Evolutionary conservation across 1,140 invertebrate genomes (phyloP).

Genomic region (Drosophila rufa): DNA sequence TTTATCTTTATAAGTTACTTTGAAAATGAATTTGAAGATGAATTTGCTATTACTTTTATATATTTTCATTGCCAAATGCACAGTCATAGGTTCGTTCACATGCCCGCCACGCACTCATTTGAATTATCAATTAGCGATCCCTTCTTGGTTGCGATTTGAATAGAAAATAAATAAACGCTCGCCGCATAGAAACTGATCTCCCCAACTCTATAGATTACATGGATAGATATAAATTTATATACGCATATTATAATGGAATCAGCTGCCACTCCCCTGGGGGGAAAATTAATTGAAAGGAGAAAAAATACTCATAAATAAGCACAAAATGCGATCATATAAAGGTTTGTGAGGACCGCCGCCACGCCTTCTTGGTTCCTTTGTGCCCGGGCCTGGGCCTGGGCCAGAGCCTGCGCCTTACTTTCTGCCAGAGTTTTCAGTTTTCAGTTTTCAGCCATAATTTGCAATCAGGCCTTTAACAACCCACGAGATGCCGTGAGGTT

Average conservation of each 20-base stretch:
- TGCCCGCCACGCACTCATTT: conserved; percentile 23
- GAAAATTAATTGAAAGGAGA: conserved; percentile 67
- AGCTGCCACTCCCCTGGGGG: conserved; percentile 21
- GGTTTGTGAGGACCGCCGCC: conserved; percentile 28
- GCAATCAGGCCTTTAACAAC: conserved; percentile 54
- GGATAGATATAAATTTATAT: conserved; percentile 9
- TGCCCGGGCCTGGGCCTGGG: neutral
- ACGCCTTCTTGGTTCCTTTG: conserved; percentile 1
- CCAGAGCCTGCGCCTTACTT: neutral
- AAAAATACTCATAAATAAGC: conserved; percentile 65
- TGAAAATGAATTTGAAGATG: neutral
- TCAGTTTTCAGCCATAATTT: conserved; percentile 45
- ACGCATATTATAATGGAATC: conserved; percentile 32
- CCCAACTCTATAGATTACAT: conserved; percentile 11
- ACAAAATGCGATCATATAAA: conserved; percentile 64
- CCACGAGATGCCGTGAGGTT: conserved; percentile 51
- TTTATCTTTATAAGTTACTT: neutral
- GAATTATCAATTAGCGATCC: conserved; percentile 55
- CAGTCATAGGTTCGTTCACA: conserved; percentile 3
- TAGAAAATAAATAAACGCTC: conserved; percentile 12
- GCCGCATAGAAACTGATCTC: conserved; percentile 44
- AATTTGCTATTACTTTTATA: conserved; percentile 13
- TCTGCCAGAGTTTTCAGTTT: conserved; percentile 27
- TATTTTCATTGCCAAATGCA: neutral
- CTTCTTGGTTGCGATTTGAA: conserved; percentile 9